phyloP scores from a whole-genome alignment of 2,113 vertebrate species.

The Thamnaconus septentrionalis region DNA sequence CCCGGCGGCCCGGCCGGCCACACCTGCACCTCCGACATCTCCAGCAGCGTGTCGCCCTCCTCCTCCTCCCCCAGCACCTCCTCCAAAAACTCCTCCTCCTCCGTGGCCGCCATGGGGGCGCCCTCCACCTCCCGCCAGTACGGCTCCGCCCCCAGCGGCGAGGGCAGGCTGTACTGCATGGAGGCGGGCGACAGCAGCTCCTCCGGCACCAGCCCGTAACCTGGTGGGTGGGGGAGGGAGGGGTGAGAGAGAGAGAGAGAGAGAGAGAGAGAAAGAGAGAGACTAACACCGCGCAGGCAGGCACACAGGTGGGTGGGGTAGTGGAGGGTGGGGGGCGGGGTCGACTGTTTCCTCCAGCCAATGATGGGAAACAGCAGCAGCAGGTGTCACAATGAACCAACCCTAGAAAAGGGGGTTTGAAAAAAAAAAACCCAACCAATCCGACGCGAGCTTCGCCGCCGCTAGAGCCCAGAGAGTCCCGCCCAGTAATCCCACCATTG shows the following conservation, averaged over 20 bases:
- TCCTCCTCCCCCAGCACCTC: constrained; percentile 91
- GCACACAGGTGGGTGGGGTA: constrained; percentile 51
- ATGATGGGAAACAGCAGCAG: too few species aligned
- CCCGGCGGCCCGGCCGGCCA: constrained; percentile 94
- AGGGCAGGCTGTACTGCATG: constrained; percentile 93
- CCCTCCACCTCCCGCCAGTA: constrained; percentile 97
- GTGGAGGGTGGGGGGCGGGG: constrained; percentile 49
- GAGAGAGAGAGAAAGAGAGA: constrained; percentile 66
- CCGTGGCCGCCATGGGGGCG: constrained; percentile 90
- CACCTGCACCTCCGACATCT: constrained; percentile 96
- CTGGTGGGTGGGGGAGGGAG: constrained; percentile 78
- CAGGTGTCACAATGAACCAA: too few species aligned
- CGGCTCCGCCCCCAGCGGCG: constrained; percentile 90
- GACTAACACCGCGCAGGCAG: constrained; percentile 75
- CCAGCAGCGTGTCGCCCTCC: constrained; percentile 92
- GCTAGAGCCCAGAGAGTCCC: too few species aligned
- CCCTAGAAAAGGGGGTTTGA: too few species aligned
- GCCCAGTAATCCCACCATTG: too few species aligned
- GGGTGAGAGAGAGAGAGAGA: constrained; percentile 58
- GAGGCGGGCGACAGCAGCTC: constrained; percentile 97
- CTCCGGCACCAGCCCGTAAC: constrained; percentile 95
- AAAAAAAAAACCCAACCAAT: too few species aligned
- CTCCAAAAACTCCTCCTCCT: constrained; percentile 82
- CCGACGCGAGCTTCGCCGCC: too few species aligned
- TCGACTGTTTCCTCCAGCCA: constrained; percentile 63